Conservation (phyloP, 2,113 vertebrate species). For the Mobula hypostoma region DNA sequence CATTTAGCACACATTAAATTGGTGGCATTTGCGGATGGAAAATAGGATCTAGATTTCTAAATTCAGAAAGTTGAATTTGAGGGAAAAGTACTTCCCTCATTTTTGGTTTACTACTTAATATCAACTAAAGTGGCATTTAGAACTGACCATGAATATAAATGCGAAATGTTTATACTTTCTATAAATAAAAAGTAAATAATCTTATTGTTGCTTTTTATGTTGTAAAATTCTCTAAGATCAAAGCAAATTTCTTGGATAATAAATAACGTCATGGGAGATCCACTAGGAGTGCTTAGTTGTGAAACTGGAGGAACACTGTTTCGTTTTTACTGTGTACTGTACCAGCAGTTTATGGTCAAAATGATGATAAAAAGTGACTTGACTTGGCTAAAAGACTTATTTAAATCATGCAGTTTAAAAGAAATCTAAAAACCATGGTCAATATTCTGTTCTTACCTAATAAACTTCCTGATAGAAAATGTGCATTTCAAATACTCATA, state of each 20-base stretch:
- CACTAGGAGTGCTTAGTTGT: background rate
- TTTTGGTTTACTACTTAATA: background rate
- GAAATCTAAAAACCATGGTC: background rate
- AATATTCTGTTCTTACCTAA: background rate
- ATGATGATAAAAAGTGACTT: too few species aligned
- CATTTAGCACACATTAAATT: background rate
- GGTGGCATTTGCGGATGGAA: background rate
- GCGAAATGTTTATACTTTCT: background rate
- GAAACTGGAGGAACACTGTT: too few species aligned
- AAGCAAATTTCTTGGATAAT: background rate
- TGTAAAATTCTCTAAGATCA: background rate
- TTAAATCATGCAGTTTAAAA: background rate
- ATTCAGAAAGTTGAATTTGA: background rate
- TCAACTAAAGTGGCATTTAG: background rate
- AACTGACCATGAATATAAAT: background rate
- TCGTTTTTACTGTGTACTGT: too few species aligned
- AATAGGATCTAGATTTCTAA: background rate
- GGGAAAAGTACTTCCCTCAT: background rate
- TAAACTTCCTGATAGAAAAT: background rate
- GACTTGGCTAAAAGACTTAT: background rate
- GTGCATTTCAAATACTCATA: background rate
- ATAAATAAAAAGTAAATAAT: background rate
- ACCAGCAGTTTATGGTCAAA: too few species aligned
- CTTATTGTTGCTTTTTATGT: background rate
- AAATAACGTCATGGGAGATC: background rate